These are phyloP conservation scores for Ptyas mucosa DNA, from an alignment of 2,113 vertebrate genomes.

Conservation along the genomic window DNA sequence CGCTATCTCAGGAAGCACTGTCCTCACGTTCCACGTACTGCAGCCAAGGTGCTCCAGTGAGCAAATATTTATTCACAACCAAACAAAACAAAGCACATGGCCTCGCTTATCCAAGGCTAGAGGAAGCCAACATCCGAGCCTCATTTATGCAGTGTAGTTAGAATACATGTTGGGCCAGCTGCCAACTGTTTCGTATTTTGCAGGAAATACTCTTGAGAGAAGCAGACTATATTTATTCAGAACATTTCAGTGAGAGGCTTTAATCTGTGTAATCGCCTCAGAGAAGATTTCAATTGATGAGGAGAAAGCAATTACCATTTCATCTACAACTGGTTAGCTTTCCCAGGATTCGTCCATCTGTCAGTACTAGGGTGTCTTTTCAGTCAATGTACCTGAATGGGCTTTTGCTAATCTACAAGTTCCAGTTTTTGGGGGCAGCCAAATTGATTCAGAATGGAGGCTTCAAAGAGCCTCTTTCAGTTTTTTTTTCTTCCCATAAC, in stretches of 20 bases:
- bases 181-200: slow-evolving; percentile 31
- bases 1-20: not conserved
- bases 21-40: not conserved
- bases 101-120: not conserved
- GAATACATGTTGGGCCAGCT: slow-evolving; percentile 9
- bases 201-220: slow-evolving; percentile 46
- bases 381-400: slow-evolving; percentile 36
- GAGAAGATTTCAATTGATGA: slow-evolving; percentile 70
- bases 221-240: slow-evolving; percentile 66
- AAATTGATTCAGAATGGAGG: slow-evolving; percentile 24
- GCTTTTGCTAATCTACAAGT: slow-evolving; percentile 22
- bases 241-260: slow-evolving; percentile 63
- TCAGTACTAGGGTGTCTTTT: slow-evolving; percentile 38
- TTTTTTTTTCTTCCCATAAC: slow-evolving; percentile 25
- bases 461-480: slow-evolving; percentile 11
- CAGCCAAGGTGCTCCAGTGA: not conserved
- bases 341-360: slow-evolving; percentile 51
- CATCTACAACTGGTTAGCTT: slow-evolving; percentile 63
- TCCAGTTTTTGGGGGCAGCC: slow-evolving; percentile 13
- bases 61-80: not conserved
- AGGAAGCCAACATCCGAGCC: not conserved
- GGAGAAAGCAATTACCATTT: slow-evolving; percentile 74
- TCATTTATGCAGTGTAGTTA: not conserved
- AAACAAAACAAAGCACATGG: not conserved
- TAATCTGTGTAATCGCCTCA: slow-evolving; percentile 74